phyloP scores from a whole-genome alignment of 2,888 invertebrate species.

The Dynastes tityus region DNA sequence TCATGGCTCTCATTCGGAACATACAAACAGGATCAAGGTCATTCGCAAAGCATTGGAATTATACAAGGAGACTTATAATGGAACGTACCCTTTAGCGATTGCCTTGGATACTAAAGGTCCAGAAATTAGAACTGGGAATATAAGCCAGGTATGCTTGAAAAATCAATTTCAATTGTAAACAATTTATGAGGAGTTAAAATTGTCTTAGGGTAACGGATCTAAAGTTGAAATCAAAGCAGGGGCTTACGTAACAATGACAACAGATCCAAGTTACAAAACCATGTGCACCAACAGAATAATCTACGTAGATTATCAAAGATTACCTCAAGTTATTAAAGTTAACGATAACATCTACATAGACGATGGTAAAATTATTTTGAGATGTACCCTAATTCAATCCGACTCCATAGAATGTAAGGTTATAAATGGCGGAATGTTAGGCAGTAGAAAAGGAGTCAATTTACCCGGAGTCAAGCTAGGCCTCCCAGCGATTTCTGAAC shows the following conservation, averaged over 20 bases:
- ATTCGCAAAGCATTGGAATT: constrained; percentile 89
- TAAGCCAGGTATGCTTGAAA: constrained; percentile 82
- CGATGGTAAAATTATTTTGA: constrained; percentile 95
- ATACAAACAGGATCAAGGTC: constrained; percentile 92
- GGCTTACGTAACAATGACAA: constrained; percentile 87
- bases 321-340: constrained; percentile 89
- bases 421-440: constrained; percentile 96
- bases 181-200: too few species aligned
- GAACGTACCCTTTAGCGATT: constrained; percentile 89
- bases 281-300: constrained; percentile 84
- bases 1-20: constrained; percentile 96
- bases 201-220: constrained; percentile 83
- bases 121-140: constrained; percentile 96
- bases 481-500: constrained; percentile 97
- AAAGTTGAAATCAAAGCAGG: constrained; percentile 93
- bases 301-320: constrained; percentile 96
- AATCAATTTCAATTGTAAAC: background rate
- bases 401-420: constrained; percentile 80
- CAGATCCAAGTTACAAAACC: constrained; percentile 84
- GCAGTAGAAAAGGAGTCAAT: constrained; percentile 97
- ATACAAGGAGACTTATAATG: constrained; percentile 82
- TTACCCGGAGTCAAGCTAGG: constrained; percentile 96
- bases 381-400: constrained; percentile 81
- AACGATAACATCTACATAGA: constrained; percentile 95
- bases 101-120: constrained; percentile 99